phyloP scores from a whole-genome alignment of 1,140 invertebrate genomes.

The Megalonaias nervosa region DNA sequence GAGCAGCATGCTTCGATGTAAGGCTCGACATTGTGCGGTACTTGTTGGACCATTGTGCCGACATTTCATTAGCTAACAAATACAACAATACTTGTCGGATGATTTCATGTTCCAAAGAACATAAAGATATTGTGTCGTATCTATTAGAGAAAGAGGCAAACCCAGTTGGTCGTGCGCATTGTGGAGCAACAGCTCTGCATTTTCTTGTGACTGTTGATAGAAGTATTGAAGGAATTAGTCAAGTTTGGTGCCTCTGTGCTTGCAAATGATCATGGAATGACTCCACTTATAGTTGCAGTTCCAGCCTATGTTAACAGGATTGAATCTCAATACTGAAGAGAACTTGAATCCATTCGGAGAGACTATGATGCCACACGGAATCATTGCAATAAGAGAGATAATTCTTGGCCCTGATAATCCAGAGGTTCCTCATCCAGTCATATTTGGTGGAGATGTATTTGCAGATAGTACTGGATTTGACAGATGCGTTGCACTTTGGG shows the following conservation, averaged over 20 bases:
- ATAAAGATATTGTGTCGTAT: constrained; percentile 87
- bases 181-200: constrained; percentile 68
- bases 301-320: constrained; percentile 89
- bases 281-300: constrained; percentile 72
- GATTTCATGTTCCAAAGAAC: constrained; percentile 97
- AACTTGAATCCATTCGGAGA: constrained; percentile 55
- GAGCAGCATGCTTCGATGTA: constrained; percentile 70
- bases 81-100: constrained; percentile 90
- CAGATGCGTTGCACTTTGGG: constrained; percentile 71
- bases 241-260: constrained; percentile 53
- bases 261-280: constrained; percentile 63
- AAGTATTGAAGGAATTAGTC: constrained; percentile 62
- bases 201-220: constrained; percentile 65
- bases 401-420: constrained; percentile 66
- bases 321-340: constrained; percentile 78
- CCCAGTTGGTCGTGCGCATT: constrained; percentile 80
- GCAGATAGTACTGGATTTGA: constrained; percentile 86
- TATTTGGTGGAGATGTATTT: constrained; percentile 68
- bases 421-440: constrained; percentile 66
- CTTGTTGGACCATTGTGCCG: constrained; percentile 62
- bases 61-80: constrained; percentile 66
- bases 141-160: constrained; percentile 87
- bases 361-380: constrained; percentile 63
- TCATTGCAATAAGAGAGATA: constrained; percentile 65
- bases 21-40: constrained; percentile 66